Base-by-base conservation (phyloP, 2,113 vertebrate genomes). In the Chionodraco myersi region DNA sequence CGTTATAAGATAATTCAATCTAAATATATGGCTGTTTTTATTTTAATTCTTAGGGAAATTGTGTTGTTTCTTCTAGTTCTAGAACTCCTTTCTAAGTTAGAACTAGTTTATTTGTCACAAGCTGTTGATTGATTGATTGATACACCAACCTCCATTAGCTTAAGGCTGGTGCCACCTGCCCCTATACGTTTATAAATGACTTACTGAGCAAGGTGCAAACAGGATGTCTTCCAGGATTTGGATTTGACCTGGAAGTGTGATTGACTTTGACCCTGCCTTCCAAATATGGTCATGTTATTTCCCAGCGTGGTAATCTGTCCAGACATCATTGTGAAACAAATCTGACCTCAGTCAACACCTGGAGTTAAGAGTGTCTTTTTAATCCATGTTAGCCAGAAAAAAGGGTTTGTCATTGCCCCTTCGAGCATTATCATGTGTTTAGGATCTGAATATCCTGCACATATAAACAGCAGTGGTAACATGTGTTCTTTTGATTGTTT, bases 261-360 rank as follows among this genome's bases (percentile, higher is more conserved):
- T 16, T 45, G 5, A 49, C 52, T 44, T 70, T 58, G 65, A 77
- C 54, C n/a, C 16, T 6, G 21, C 11, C 10, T 44, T 56, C 47
- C 44, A 52, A 44, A 53, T 58, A 45, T n/a, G 21, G 10, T 36
- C 49, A 52, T 7, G 66, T 76, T 58, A 5, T 51, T 48, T 79
- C 65, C 61, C 16, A 47, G 7, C 0, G 0, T 65, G 41, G 3
- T 73, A 68, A 86, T 80, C 79, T 74, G 65, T 68, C 11, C 56
- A 64, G 56, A 68, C 47, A 63, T 72, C 30, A 51, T 13, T 52
- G 44, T 72, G 70, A 64, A 56, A 58, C 47, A 47, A 30, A 79
- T 70, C 63, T 76, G 62, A 77, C 52, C 56, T 12, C 45, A 30
- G 30, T 30, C 30, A 81, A 30, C 72, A 79, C 54, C 58, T 82